Percentiles rank a stretch among this genome's conserved stretches.
phyloP scores from a whole-genome alignment of 2,113 vertebrate genomes.

The Polyodon spathula region DNA sequence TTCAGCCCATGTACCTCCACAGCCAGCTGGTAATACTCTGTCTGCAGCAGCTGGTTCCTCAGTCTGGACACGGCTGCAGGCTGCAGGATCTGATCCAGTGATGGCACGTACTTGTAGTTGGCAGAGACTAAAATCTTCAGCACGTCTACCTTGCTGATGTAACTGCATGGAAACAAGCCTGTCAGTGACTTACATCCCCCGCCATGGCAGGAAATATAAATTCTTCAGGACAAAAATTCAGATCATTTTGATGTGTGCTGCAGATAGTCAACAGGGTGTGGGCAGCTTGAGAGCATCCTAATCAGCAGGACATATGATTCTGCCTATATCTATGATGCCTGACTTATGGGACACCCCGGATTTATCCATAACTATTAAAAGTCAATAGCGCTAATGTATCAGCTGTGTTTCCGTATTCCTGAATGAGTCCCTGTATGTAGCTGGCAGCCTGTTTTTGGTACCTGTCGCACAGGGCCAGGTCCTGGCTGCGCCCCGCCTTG shows the following conservation, averaged over 20 bases:
- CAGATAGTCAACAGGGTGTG: too few species aligned
- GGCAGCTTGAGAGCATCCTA: too few species aligned
- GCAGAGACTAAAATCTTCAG: constrained; percentile 85
- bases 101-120: constrained; percentile 84
- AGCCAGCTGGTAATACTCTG: constrained; percentile 86
- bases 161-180: constrained; percentile 48
- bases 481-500: constrained; percentile 79
- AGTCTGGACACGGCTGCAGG: constrained; percentile 77
- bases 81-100: constrained; percentile 85
- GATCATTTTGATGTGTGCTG: too few species aligned
- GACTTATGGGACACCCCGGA: too few species aligned
- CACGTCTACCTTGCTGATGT: constrained; percentile 94
- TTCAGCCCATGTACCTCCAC: too few species aligned
- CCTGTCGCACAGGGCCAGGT: constrained; percentile 91
- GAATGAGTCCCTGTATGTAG: neutral
- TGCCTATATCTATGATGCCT: too few species aligned
- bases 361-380: too few species aligned
- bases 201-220: too few species aligned
- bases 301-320: too few species aligned
- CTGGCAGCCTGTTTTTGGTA: constrained; percentile 26
- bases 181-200: too few species aligned
- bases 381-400: neutral
- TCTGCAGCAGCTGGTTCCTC: constrained; percentile 84
- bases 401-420: neutral
- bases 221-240: too few species aligned